Evolutionary conservation across 1,140 invertebrate genomes (phyloP), one percentile per base, ranked within the genome.

Genomic region (Manduca sexta): DNA sequence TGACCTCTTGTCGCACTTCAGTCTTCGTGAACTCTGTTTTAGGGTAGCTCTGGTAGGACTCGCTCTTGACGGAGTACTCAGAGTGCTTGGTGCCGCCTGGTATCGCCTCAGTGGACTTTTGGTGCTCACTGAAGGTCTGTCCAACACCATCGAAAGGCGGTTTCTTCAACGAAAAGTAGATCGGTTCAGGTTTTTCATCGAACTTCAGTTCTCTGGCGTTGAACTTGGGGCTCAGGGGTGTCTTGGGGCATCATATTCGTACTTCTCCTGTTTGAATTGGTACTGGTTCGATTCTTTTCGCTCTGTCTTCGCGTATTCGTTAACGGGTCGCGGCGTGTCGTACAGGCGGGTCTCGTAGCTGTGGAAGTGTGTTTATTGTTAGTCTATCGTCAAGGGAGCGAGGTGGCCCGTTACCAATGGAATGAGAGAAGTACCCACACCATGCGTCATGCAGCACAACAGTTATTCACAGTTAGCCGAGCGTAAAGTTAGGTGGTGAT

Each of bases 331-430:
- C 43, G 84, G 84, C 12, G 83, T 85, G 64, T 87, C 86, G 70
- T 84, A 87, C 44, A 83, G 65, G 11, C 84, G 70, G 7, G 86
- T 87, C 66, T 87, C 86, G 72, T 86, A 87, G 49, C 86, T 87
- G 84, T 6, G 14, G 31, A 45, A 6, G 3, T 26, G 8, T 26
- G 21, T 26, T 5, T 8, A 26, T 26, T 26, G 8, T 3, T 26
- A 26, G 4, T 5, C 4, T 26, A 8, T 26, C 21, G 21, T 3
- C 21, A 26, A 2, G 21, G 4, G 4, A 8, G 8, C 4, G 8
- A 26, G 21, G 8, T 3, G 8, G 8, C 1, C 21, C 21, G 21
- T 26, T 5, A 26, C 21, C 21, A 8, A 5, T 2, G 21, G 21
- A 3, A 26, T 5, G 21, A 5, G 21, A 26, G 21, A 26, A 26